Evolutionary conservation across 2,113 vertebrate species (phyloP).

Genomic region (Tachycineta bicolor): DNA sequence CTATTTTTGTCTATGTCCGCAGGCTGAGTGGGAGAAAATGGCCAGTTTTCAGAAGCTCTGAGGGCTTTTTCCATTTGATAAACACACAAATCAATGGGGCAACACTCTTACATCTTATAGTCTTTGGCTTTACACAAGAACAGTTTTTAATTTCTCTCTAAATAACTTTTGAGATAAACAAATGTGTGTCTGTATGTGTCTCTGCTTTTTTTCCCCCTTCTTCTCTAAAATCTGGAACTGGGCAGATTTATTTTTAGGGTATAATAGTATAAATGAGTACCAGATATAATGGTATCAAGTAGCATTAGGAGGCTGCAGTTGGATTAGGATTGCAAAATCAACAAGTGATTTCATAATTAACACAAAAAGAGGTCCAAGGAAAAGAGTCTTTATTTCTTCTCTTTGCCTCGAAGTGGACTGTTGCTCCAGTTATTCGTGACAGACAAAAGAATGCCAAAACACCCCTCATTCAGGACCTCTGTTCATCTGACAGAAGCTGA

Average conservation of each 20-base stretch:
- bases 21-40: not conserved
- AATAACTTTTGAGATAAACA: not conserved
- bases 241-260: not conserved
- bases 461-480: not conserved
- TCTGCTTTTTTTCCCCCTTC: rapidly evolving
- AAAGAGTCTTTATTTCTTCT: constrained; percentile 5
- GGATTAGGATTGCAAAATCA: constrained; percentile 69
- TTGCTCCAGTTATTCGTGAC: not conserved
- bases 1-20: not conserved
- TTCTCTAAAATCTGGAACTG: not conserved
- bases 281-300: not conserved
- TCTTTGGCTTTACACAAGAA: not conserved
- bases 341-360: constrained; percentile 65
- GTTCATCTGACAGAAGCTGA: constrained; percentile 48
- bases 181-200: not conserved
- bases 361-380: constrained; percentile 1
- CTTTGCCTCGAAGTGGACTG: not conserved
- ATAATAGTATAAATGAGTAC: not conserved
- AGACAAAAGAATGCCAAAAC: not conserved
- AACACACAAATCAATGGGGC: not conserved
- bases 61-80: not conserved
- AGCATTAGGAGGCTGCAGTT: not conserved
- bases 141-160: not conserved
- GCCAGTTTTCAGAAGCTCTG: not conserved
- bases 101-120: not conserved